Conservation (phyloP, 2,888 invertebrate genomes). For the Pyrrhia umbra region DNA sequence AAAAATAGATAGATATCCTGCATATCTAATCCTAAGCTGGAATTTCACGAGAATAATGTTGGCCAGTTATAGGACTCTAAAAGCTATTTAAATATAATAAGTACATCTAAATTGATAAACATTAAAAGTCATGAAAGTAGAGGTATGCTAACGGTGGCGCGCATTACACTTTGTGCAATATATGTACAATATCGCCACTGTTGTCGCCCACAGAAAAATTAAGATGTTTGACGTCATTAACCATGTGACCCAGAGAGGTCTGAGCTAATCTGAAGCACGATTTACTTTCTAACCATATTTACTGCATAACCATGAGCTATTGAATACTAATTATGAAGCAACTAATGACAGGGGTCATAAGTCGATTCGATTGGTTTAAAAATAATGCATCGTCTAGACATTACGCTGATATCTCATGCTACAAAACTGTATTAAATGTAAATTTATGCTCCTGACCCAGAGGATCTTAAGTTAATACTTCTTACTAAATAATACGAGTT, state of each 20-base stretch:
- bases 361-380: neutral
- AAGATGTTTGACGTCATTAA: conserved; percentile 1
- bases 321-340: conserved; percentile 8
- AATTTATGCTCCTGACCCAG: conserved; percentile 1
- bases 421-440: conserved; percentile 4
- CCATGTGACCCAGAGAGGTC: neutral
- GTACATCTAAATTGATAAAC: neutral
- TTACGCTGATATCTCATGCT: neutral
- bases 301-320: neutral
- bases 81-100: neutral
- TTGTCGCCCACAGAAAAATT: neutral
- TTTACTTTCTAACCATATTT: neutral
- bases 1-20: no score
- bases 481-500: conserved; percentile 9
- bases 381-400: conserved; percentile 1
- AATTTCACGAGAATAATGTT: no score
- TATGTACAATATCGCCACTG: neutral
- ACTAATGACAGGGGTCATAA: neutral
- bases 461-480: conserved; percentile 19
- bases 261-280: neutral
- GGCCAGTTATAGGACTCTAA: no score
- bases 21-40: no score
- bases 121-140: neutral
- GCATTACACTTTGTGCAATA: conserved; percentile 1
- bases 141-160: neutral